phyloP scores from a whole-genome alignment of 2,797 vertebrate genomes.

The Fratercula arctica region DNA sequence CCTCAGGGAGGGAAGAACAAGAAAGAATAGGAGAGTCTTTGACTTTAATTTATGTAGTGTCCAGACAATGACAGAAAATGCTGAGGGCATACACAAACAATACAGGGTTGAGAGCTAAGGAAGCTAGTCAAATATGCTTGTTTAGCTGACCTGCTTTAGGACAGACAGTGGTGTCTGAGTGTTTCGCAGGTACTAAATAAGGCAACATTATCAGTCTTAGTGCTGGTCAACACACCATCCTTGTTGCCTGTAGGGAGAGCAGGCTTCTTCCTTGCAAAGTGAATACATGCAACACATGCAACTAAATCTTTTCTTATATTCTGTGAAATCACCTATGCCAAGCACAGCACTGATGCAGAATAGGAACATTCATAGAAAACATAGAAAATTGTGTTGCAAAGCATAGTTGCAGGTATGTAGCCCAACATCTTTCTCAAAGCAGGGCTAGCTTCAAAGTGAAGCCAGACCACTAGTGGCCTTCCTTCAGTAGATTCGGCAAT shows the following conservation, averaged over 20 bases:
- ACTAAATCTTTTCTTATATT: background rate
- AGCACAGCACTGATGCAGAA: background rate
- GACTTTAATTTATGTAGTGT: fast-evolving
- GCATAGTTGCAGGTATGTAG: background rate
- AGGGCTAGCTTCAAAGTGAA: background rate
- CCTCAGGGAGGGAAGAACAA: background rate
- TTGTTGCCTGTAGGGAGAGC: background rate
- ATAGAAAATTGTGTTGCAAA: background rate
- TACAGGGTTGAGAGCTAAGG: background rate
- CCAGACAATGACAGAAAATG: background rate
- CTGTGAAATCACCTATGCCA: background rate
- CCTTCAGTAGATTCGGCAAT: background rate
- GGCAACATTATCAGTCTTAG: background rate
- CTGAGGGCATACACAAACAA: background rate
- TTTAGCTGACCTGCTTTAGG: background rate
- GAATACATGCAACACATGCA: background rate
- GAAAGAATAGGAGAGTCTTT: background rate
- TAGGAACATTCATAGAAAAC: background rate
- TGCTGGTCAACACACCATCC: background rate
- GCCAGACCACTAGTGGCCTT: background rate
- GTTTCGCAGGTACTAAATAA: background rate
- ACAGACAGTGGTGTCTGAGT: background rate
- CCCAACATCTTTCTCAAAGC: background rate
- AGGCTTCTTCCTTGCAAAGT: background rate
- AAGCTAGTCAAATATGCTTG: background rate